These are phyloP conservation scores for Macaca fascicularis DNA, from an alignment of 2,113 vertebrate species.

Conservation along the genomic window DNA sequence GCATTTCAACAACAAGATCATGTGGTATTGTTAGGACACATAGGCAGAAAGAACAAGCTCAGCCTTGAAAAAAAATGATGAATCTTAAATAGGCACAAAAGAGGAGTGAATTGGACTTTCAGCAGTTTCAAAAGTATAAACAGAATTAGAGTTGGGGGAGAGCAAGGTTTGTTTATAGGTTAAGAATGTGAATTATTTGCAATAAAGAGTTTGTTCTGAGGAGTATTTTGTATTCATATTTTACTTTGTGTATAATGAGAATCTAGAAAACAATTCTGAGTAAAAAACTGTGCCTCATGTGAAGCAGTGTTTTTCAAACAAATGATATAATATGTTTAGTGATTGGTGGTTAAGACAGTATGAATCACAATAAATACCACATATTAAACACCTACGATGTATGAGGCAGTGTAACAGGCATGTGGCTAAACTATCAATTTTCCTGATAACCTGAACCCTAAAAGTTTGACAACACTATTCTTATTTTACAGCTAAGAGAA, in stretches of 20 bases:
- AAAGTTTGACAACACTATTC: not conserved
- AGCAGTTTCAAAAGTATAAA: not conserved
- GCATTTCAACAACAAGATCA: not conserved
- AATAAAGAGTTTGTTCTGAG: not conserved
- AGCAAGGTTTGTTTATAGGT: not conserved
- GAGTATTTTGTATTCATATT: not conserved
- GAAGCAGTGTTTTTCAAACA: not conserved
- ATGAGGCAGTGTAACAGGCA: not conserved
- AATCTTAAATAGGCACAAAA: not conserved
- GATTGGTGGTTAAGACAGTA: not conserved
- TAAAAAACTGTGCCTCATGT: not conserved
- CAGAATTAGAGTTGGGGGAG: not conserved
- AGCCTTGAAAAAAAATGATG: not conserved
- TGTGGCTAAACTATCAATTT: not conserved
- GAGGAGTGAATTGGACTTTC: not conserved
- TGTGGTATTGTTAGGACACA: not conserved
- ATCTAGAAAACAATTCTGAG: not conserved
- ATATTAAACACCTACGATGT: not conserved
- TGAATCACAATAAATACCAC: not conserved
- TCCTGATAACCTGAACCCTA: not conserved
- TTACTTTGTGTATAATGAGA: not conserved
- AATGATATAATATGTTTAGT: not conserved
- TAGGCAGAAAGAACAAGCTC: not conserved
- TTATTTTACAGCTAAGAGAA: not conserved
- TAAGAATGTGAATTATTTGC: not conserved